These are phyloP conservation scores for Scrobipalpa costella DNA, from an alignment of 2,888 invertebrate species.

Conservation along the genomic window DNA sequence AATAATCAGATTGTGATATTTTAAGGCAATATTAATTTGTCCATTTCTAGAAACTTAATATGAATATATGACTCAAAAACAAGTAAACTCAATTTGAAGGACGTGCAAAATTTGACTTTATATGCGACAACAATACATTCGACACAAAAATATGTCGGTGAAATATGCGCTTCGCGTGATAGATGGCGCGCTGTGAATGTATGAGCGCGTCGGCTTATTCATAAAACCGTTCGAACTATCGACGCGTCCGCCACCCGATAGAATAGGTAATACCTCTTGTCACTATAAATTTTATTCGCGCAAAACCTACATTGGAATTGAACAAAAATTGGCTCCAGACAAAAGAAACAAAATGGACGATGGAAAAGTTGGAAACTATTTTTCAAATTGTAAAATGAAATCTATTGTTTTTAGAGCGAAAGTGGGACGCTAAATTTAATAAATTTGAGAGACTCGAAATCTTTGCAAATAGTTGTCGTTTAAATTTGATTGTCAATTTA, in stretches of 20 bases:
- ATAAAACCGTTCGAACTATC: background rate
- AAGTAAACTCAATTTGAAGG: background rate
- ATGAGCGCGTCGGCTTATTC: slow-evolving; percentile 2
- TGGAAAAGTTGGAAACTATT: background rate
- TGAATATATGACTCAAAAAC: too few relatives aligned
- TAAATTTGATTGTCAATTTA: background rate
- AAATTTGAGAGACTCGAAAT: background rate
- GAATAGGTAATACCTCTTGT: slow-evolving; percentile 13
- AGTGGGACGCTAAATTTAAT: background rate
- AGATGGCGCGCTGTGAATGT: slow-evolving; percentile 5
- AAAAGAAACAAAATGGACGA: slow-evolving; percentile 11
- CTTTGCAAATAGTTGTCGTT: background rate
- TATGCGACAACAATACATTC: background rate
- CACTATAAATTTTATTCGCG: slow-evolving; percentile 17
- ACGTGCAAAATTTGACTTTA: background rate
- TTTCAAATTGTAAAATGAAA: background rate
- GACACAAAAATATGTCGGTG: background rate
- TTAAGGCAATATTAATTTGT: too few relatives aligned
- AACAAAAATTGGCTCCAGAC: slow-evolving; percentile 16
- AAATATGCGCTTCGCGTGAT: background rate
- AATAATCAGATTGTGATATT: too few relatives aligned
- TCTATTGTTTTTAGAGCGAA: background rate
- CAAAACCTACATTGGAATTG: slow-evolving; percentile 16
- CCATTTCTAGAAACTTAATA: too few relatives aligned
- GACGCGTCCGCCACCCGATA: background rate